A percentile compares a stretch with the other conserved stretches of the same genome.
These are phyloP conservation scores for Gouania willdenowi DNA, from an alignment of 2,797 vertebrate species.

Conservation along the genomic window DNA sequence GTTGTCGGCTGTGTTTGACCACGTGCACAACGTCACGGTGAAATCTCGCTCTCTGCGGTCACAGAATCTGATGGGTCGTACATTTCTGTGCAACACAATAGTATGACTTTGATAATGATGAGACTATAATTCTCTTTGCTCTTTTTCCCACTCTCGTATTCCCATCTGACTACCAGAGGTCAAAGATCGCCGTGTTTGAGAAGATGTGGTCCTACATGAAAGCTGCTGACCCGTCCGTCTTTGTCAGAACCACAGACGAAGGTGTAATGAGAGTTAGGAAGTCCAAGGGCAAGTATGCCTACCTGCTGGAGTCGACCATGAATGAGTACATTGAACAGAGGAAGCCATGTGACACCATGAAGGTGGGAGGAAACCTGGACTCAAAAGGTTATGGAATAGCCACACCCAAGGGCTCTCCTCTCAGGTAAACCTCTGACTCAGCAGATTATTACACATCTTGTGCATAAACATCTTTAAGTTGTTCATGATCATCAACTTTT, in stretches of 20 bases:
- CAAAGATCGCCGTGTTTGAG: constrained; percentile 99
- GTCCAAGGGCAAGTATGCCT: constrained; percentile 98
- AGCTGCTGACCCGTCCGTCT: constrained; percentile 95
- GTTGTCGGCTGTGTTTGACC: too few relatives aligned
- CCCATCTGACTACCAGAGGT: constrained; percentile 76
- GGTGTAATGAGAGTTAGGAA: constrained; percentile 95
- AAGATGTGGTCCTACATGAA: constrained; percentile 99
- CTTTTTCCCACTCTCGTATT: neutral
- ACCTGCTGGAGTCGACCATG: constrained; percentile 98
- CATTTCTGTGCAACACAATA: too few relatives aligned
- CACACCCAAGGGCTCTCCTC: constrained; percentile 93
- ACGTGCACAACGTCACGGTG: too few relatives aligned
- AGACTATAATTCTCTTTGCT: constrained; percentile 1
- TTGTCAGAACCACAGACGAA: constrained; percentile 96
- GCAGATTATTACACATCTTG: constrained; percentile 6
- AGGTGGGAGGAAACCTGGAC: constrained; percentile 99
- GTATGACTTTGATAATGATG: too few relatives aligned
- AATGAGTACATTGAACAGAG: constrained; percentile 98
- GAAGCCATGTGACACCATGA: constrained; percentile 98
- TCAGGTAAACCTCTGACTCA: constrained; percentile 83
- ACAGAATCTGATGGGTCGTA: too few relatives aligned
- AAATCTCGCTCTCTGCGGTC: too few relatives aligned
- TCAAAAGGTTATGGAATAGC: constrained; percentile 99
- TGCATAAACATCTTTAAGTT: constrained; percentile 23
- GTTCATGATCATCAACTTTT: constrained; percentile 23